phyloP scores from a whole-genome alignment of 2,797 vertebrate species.

The Dendrocincla fuliginosa region DNA sequence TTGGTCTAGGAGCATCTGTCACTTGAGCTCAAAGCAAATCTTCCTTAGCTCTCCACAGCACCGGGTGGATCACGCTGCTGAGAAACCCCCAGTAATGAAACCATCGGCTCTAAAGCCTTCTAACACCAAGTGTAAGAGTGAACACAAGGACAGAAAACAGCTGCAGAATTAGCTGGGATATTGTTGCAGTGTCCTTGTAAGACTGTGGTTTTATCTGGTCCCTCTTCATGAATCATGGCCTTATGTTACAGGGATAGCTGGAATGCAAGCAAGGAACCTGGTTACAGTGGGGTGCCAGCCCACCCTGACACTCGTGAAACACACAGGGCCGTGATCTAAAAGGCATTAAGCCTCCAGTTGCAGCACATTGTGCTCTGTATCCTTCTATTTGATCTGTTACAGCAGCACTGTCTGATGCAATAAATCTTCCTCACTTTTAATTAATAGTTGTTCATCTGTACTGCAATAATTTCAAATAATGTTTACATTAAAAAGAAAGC shows the following conservation, averaged over 20 bases:
- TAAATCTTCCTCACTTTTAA: constrained; percentile 61
- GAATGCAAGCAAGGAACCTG: neutral
- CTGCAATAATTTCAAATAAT: constrained; percentile 57
- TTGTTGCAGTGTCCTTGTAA: neutral
- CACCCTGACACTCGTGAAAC: neutral
- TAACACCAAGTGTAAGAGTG: neutral
- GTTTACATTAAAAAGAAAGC: constrained; percentile 49
- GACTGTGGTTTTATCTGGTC: neutral
- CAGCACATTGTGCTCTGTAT: neutral
- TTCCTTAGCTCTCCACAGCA: neutral
- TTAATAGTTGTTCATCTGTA: constrained; percentile 61
- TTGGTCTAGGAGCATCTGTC: constrained; percentile 5
- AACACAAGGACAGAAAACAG: neutral
- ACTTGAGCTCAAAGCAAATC: neutral
- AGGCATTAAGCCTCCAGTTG: constrained; percentile 5
- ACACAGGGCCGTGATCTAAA: neutral
- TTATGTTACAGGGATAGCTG: neutral
- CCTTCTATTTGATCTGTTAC: constrained; percentile 50
- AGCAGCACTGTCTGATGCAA: constrained; percentile 28
- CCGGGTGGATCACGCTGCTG: neutral
- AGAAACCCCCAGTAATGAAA: neutral
- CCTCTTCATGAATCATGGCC: neutral
- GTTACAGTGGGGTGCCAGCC: neutral
- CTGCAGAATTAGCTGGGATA: neutral
- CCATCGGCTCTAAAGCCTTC: neutral